phyloP scores from a whole-genome alignment of 2,888 invertebrate species.

The Zaprionus obscuricornis region DNA sequence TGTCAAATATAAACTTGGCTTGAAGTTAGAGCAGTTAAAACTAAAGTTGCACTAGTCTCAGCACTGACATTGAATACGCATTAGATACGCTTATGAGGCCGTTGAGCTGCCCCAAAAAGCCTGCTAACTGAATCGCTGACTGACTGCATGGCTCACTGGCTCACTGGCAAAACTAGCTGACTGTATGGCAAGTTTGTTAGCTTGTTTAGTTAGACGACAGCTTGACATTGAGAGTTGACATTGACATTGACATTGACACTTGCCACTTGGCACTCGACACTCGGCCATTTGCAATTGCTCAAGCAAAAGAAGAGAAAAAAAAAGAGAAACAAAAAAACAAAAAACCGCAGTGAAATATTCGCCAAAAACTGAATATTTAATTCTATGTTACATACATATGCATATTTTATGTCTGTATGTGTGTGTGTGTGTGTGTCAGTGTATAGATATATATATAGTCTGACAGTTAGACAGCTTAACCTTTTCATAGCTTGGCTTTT shows the following conservation, averaged over 20 bases:
- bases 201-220: constrained; percentile 56
- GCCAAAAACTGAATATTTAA: constrained; percentile 20
- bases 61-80: constrained; percentile 71
- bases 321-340: too few species aligned
- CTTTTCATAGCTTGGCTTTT: constrained; percentile 6
- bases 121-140: not conserved
- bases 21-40: too few species aligned
- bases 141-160: not conserved
- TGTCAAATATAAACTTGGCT: too few species aligned
- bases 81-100: constrained; percentile 68
- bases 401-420: too few species aligned
- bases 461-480: constrained; percentile 8
- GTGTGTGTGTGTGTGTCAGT: too few species aligned
- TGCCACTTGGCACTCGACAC: constrained; percentile 8
- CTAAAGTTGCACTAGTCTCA: constrained; percentile 12
- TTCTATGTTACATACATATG: too few species aligned
- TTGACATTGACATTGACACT: constrained; percentile 54
- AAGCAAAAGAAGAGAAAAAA: too few species aligned
- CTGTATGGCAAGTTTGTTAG: constrained; percentile 35
- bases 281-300: constrained; percentile 34
- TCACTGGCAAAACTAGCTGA: not conserved
- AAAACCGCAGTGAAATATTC: constrained; percentile 14
- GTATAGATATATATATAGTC: too few species aligned
- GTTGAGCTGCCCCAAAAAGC: constrained; percentile 51
- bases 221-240: constrained; percentile 59